Evolutionary conservation across 2,797 vertebrate species (phyloP).

Genomic region (Megalops cyprinoides): DNA sequence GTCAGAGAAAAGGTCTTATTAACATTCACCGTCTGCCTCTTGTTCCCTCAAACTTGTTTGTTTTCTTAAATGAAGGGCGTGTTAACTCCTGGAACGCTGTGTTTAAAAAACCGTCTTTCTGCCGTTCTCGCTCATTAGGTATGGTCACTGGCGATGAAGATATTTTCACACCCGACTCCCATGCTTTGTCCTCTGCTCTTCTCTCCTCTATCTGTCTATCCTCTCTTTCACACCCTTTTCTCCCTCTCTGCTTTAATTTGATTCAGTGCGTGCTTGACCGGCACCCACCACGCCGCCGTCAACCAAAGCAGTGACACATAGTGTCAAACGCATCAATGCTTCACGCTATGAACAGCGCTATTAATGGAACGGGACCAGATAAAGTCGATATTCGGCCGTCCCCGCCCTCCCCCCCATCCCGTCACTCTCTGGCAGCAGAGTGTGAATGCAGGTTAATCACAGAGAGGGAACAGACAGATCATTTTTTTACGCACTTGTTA

Average conservation of each 20-base stretch:
- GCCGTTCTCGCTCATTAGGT: background rate
- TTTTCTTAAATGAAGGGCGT: background rate
- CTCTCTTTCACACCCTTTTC: too few species aligned
- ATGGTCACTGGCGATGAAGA: background rate
- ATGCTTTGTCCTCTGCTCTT: conserved; percentile 21
- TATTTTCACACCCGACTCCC: background rate
- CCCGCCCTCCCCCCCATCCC: background rate
- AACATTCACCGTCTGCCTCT: conserved; percentile 31
- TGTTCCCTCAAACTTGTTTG: conserved; percentile 21
- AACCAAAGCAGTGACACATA: conserved; percentile 36
- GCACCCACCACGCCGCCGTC: conserved; percentile 1
- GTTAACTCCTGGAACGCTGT: background rate
- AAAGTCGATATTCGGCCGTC: conserved; percentile 37
- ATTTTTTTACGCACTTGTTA: background rate
- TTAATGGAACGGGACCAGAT: conserved; percentile 52
- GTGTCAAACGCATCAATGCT: conserved; percentile 19
- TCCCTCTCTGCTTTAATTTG: conserved; percentile 29
- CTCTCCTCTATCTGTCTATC: conserved; percentile 25
- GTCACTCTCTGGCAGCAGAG: background rate
- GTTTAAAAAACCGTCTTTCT: background rate
- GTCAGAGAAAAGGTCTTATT: conserved; percentile 13
- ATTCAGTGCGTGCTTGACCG: conserved; percentile 29
- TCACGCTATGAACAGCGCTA: conserved; percentile 47
- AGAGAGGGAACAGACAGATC: background rate
- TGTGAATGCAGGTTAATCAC: background rate